Conservation (phyloP, 2,797 vertebrate species). For the Sebastes melanostomus region DNA sequence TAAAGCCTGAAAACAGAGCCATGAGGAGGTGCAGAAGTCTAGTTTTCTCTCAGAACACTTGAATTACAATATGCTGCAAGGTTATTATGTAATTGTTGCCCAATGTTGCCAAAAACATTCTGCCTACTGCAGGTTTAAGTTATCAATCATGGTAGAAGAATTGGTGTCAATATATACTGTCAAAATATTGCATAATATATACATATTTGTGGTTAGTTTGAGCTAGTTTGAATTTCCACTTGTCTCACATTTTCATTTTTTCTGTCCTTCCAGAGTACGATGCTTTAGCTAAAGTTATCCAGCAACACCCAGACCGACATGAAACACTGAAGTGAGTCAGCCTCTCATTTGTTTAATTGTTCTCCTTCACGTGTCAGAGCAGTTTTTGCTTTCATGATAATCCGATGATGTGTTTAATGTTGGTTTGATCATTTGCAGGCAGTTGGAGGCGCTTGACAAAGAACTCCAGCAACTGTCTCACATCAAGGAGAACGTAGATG, state of each 20-base stretch:
- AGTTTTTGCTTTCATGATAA: neutral
- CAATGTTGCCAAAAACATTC: fast-evolving
- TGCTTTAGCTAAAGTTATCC: slow-evolving; percentile 96
- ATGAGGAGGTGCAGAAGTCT: too few species aligned
- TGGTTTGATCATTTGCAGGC: slow-evolving; percentile 77
- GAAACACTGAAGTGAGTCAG: slow-evolving; percentile 94
- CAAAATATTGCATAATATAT: neutral
- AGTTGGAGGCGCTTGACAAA: slow-evolving; percentile 94
- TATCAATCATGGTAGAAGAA: neutral
- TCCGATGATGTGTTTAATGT: neutral
- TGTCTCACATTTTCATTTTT: neutral
- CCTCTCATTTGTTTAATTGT: neutral
- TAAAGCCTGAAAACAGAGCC: too few species aligned
- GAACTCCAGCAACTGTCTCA: slow-evolving; percentile 95
- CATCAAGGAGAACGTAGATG: slow-evolving; percentile 97
- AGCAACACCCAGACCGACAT: slow-evolving; percentile 96
- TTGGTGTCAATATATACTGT: neutral
- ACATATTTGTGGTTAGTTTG: neutral
- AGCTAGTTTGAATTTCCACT: neutral
- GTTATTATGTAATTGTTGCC: fast-evolving
- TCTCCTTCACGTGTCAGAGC: neutral
- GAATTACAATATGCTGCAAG: too few species aligned
- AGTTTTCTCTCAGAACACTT: too few species aligned
- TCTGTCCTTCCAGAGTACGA: slow-evolving; percentile 88
- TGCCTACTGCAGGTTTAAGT: too few species aligned